Evolutionary conservation across 2,797 vertebrate species (phyloP), one percentile per base, ranked within the genome.

Genomic region (Microctenopoma steveboyesi): DNA sequence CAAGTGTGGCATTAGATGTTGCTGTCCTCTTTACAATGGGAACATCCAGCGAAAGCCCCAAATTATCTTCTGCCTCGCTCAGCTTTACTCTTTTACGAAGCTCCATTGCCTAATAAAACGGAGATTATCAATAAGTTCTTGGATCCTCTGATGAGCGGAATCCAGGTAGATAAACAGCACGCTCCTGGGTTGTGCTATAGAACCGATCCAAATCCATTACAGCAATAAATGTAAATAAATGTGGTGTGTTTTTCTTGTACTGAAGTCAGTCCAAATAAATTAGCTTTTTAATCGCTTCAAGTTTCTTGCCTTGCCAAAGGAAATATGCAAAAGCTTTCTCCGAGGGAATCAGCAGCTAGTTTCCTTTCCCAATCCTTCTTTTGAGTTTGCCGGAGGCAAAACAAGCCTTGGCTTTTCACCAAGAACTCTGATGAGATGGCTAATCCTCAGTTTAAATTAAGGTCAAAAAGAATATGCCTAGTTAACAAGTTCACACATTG

Each of bases 201-300:
- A 74, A 72, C 15, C 42, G 52, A 79, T 80, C 79, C 79, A 76
- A 83, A 86, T 84, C 72, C 81, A 84, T 89, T 69, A 68, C 50
- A 1, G 67, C 55, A 52, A 72, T 51, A 76, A 72, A 66, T 51
- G 66, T 72, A 76, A 84, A 76, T 72, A 76, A 84, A 76, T 43
- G 74, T 4, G 9, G 45, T n/a, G 56, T 46, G 49, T 75, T 78
- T 76, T 78, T 66, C 69, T 64, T 70, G 67, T 79, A 84, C 81
- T 87, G 82, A 86, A 86, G 82, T 74, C 52, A 2, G 48, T 87
- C 85, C 89, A 90, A 91, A 83, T 83, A 82, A 88, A 88, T 89
- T 86, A 50, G 72, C 64, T 83, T 85, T 87, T 84, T 84, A 89
- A 92, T 89, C 75, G 49, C 78, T 84, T 86, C 56, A 55, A 78